These are phyloP conservation scores for Vanessa tameamea DNA, from an alignment of 1,140 invertebrate species.

Conservation along the genomic window DNA sequence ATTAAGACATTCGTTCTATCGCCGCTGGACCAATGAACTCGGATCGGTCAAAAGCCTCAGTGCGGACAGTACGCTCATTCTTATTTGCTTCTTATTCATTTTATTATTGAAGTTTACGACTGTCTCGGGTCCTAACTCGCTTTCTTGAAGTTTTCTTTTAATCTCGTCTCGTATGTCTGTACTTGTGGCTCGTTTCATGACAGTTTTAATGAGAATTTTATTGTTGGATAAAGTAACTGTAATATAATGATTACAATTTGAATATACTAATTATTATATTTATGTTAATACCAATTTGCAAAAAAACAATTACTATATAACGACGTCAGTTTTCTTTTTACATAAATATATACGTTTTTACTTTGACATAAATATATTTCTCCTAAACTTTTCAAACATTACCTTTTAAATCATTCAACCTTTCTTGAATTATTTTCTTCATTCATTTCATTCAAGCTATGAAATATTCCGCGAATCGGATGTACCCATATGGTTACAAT, in stretches of 20 bases:
- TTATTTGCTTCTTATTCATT: conserved; percentile 48
- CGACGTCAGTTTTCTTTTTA: too few relatives aligned
- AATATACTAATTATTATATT: neutral
- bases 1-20: conserved; percentile 54
- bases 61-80: conserved; percentile 45
- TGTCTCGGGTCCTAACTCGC: conserved; percentile 29
- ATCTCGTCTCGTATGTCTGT: conserved; percentile 29
- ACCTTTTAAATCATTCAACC: too few relatives aligned
- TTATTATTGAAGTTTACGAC: conserved; percentile 42
- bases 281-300: neutral
- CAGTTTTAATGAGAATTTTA: conserved; percentile 5
- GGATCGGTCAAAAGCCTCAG: conserved; percentile 59
- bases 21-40: conserved; percentile 55
- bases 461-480: too few relatives aligned
- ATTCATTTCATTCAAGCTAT: too few relatives aligned
- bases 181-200: conserved; percentile 37
- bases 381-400: too few relatives aligned
- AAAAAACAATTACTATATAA: too few relatives aligned
- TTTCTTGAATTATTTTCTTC: too few relatives aligned
- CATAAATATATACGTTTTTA: too few relatives aligned
- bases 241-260: neutral
- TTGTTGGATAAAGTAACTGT: neutral
- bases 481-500: too few relatives aligned
- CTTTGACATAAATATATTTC: too few relatives aligned
- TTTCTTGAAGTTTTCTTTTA: conserved; percentile 34